These are phyloP conservation scores for Drosophila bipectinata DNA, from an alignment of 1,140 invertebrate genomes.

Conservation along the genomic window DNA sequence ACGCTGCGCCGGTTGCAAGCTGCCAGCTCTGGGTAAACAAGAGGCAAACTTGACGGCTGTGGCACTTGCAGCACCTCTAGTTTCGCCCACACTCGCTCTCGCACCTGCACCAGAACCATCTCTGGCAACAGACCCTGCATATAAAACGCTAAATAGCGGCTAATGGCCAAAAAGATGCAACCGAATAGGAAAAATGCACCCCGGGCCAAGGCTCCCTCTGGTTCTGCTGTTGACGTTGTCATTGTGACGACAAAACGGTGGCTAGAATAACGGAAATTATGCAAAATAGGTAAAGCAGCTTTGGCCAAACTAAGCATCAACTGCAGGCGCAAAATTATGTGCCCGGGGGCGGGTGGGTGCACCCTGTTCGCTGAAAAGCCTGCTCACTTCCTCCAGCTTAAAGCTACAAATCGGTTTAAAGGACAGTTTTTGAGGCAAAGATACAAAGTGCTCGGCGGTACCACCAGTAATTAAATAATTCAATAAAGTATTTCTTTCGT, in stretches of 20 bases:
- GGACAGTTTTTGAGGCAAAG: background rate
- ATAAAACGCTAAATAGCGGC: constrained; percentile 70
- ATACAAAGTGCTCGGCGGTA: background rate
- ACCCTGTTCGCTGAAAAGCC: background rate
- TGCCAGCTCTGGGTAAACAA: constrained; percentile 21
- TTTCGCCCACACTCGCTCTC: constrained; percentile 18
- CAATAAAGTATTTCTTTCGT: background rate
- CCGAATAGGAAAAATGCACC: constrained; percentile 54
- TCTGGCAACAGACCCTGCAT: constrained; percentile 17
- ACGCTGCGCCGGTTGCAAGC: background rate
- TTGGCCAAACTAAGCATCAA: constrained; percentile 75
- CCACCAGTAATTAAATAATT: background rate
- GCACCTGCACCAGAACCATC: background rate
- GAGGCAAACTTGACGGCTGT: constrained; percentile 18
- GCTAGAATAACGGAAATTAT: constrained; percentile 74
- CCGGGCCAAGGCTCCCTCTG: constrained; percentile 16
- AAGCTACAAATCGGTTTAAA: constrained; percentile 8
- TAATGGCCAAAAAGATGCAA: constrained; percentile 75
- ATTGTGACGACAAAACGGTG: constrained; percentile 24
- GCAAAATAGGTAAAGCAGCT: constrained; percentile 81
- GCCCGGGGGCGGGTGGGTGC: background rate
- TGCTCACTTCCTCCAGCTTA: background rate
- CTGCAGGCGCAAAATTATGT: constrained; percentile 72
- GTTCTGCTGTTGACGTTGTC: constrained; percentile 39
- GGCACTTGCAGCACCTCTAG: background rate